Conservation (phyloP, 2,888 invertebrate genomes). For the Thyatira batis region DNA sequence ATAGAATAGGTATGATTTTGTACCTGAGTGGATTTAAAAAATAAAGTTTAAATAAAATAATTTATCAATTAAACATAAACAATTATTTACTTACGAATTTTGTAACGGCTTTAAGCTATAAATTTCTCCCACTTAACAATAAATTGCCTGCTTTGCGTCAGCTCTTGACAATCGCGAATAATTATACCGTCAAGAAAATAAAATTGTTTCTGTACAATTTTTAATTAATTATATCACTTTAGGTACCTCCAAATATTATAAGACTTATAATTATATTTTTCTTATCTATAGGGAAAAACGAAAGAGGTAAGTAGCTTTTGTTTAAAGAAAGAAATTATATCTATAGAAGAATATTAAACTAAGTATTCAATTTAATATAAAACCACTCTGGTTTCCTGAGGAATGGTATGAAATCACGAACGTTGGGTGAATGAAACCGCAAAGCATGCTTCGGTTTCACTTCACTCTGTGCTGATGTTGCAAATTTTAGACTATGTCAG, state of each 20-base stretch:
- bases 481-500: background rate
- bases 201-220: background rate
- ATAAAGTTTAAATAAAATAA: background rate
- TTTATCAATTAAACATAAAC: background rate
- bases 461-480: background rate
- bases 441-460: background rate
- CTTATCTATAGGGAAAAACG: no score
- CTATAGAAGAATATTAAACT: no score
- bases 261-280: no score
- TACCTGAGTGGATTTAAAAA: background rate
- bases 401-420: background rate
- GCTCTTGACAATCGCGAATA: slow-evolving; percentile 6
- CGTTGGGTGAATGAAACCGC: background rate
- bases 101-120: slow-evolving; percentile 8
- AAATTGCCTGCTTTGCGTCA: slow-evolving; percentile 15
- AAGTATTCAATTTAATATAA: background rate
- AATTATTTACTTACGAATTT: slow-evolving; percentile 2
- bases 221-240: background rate
- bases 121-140: slow-evolving; percentile 23
- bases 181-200: slow-evolving; percentile 7
- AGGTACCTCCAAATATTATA: background rate
- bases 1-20: no score
- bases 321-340: no score
- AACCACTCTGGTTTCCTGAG: background rate
- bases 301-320: no score